These are phyloP conservation scores for Cladorhizidae sp. DNA, from an alignment of 37 sponge, comb jelly and placozoan genomes.

Conservation along the genomic window DNA sequence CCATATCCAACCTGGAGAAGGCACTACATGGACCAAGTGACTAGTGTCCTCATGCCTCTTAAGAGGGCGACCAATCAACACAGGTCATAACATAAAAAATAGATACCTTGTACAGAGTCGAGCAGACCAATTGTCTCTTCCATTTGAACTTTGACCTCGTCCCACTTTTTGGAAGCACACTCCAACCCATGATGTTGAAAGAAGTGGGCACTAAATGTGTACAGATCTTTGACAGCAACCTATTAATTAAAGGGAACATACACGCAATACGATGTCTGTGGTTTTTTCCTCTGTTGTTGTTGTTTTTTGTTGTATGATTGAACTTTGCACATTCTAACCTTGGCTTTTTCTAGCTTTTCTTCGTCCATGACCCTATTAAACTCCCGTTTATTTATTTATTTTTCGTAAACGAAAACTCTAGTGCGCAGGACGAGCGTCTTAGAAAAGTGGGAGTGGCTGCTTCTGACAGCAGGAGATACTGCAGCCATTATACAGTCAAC, in stretches of 20 bases:
- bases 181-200: slow-evolving; percentile 64
- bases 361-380: background rate
- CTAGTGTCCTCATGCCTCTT: too few relatives aligned
- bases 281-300: too few relatives aligned
- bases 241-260: slow-evolving; percentile 1
- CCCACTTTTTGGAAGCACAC: slow-evolving; percentile 32
- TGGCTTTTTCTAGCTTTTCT: slow-evolving; percentile 1
- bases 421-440: background rate
- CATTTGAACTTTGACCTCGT: slow-evolving; percentile 44
- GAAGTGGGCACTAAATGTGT: slow-evolving; percentile 48
- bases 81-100: too few relatives aligned
- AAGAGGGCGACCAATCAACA: too few relatives aligned
- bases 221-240: slow-evolving; percentile 60
- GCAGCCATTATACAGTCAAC: too few relatives aligned
- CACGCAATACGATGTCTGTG: too few relatives aligned
- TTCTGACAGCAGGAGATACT: too few relatives aligned
- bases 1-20: too few relatives aligned
- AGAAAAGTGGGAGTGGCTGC: background rate
- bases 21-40: too few relatives aligned
- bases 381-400: background rate
- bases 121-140: slow-evolving; percentile 47
- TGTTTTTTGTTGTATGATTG: too few relatives aligned
- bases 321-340: too few relatives aligned
- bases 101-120: slow-evolving; percentile 46
- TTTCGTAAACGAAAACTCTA: background rate